phyloP scores from a whole-genome alignment of 2,797 vertebrate genomes.

The Nothura maculosa region DNA sequence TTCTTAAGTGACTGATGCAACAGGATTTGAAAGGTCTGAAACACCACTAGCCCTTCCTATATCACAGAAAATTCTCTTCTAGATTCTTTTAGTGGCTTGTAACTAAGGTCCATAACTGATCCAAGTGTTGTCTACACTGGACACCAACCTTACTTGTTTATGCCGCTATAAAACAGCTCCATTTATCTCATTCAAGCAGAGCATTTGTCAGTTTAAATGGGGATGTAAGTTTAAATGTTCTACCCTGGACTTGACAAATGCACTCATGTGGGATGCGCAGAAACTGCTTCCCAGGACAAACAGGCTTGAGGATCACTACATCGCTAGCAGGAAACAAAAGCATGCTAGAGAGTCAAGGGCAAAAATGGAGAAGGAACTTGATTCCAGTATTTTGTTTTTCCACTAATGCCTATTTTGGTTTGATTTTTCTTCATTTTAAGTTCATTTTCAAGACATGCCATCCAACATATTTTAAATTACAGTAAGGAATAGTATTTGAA shows the following conservation, averaged over 20 bases:
- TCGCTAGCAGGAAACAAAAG: not conserved
- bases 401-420: not conserved
- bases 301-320: not conserved
- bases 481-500: not conserved
- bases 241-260: not conserved
- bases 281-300: not conserved
- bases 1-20: not conserved
- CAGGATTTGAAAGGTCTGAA: not conserved
- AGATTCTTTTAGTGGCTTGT: not conserved
- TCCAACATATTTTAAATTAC: not conserved
- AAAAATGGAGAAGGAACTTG: not conserved
- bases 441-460: not conserved
- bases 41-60: not conserved
- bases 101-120: not conserved
- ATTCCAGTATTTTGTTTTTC: not conserved
- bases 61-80: not conserved
- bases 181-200: not conserved
- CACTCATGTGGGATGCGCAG: not conserved
- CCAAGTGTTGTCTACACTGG: not conserved
- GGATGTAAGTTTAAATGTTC: not conserved
- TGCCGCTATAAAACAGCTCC: not conserved
- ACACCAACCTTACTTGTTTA: not conserved
- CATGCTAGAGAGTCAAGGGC: not conserved
- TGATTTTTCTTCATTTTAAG: not conserved
- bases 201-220: not conserved